Percentiles rank a stretch among this genome's conserved stretches.
phyloP scores from a whole-genome alignment of 2,888 invertebrate species.

The Apamea anceps region DNA sequence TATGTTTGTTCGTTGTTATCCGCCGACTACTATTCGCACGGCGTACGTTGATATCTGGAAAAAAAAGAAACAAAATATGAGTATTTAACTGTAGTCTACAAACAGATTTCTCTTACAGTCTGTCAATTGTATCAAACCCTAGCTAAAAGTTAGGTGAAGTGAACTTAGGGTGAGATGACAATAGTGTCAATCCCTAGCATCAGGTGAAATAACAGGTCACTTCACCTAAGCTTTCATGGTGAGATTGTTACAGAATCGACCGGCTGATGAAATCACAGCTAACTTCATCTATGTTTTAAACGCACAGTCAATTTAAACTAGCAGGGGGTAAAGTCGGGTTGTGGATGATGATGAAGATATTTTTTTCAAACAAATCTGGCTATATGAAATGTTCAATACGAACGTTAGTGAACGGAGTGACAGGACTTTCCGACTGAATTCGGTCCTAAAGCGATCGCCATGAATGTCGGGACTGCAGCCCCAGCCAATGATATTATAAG shows the following conservation, averaged over 20 bases:
- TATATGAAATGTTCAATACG: background rate
- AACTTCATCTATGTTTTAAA: too few relatives aligned
- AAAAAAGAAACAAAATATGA: slow-evolving; percentile 45
- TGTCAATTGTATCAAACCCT: too few relatives aligned
- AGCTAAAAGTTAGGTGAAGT: background rate
- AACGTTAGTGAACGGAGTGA: too few relatives aligned
- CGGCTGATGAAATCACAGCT: too few relatives aligned
- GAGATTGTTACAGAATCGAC: too few relatives aligned
- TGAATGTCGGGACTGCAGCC: background rate
- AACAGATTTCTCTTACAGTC: background rate
- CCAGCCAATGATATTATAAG: too few relatives aligned
- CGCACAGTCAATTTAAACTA: background rate
- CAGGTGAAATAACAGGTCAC: too few relatives aligned
- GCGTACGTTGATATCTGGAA: slow-evolving; percentile 88
- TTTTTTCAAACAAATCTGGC: background rate
- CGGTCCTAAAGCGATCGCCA: too few relatives aligned
- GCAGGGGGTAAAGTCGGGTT: background rate
- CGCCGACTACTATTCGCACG: slow-evolving; percentile 87
- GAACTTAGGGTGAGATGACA: background rate
- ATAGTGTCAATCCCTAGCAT: background rate
- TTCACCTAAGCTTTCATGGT: background rate
- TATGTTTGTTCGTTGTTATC: slow-evolving; percentile 84
- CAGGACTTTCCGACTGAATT: too few relatives aligned
- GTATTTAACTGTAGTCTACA: background rate
- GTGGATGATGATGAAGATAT: too few relatives aligned